A percentile compares a stretch with the other conserved stretches of the same genome.
phyloP scores from a whole-genome alignment of 2,113 vertebrate species.

The Rousettus leschenaultii region DNA sequence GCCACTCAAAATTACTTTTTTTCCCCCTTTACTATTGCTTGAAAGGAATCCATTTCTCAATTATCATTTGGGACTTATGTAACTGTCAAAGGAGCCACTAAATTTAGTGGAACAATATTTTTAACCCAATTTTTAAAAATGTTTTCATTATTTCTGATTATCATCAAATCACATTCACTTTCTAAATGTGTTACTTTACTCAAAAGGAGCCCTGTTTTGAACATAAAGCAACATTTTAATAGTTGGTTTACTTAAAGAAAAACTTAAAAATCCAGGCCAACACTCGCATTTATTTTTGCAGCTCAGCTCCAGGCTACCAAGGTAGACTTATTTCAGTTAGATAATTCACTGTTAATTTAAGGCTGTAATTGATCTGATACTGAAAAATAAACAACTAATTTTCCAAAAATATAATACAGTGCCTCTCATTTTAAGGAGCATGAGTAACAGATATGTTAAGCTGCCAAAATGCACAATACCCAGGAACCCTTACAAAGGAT shows the following conservation, averaged over 20 bases:
- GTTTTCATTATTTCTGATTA: conserved; percentile 45
- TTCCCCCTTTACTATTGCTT: background rate
- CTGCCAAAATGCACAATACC: conserved; percentile 68
- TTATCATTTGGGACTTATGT: background rate
- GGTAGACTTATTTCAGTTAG: conserved; percentile 60
- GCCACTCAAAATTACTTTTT: background rate
- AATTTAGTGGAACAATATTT: conserved; percentile 43
- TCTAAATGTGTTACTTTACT: conserved; percentile 35
- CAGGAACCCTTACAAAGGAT: conserved; percentile 42
- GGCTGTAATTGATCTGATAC: conserved; percentile 67
- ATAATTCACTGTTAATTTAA: conserved; percentile 72
- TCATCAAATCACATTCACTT: conserved; percentile 51
- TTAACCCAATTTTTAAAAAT: conserved; percentile 20
- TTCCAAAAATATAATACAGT: conserved; percentile 79
- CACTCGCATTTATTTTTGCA: conserved; percentile 62
- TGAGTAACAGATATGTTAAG: conserved; percentile 62
- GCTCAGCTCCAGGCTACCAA: conserved; percentile 53
- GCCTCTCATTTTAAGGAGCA: conserved; percentile 66
- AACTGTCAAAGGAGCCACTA: background rate
- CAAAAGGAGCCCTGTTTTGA: conserved; percentile 54
- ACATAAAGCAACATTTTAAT: conserved; percentile 44
- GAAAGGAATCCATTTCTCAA: conserved; percentile 2
- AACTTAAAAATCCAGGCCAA: conserved; percentile 48
- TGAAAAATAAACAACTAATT: conserved; percentile 79
- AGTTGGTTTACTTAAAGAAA: conserved; percentile 60